Base-by-base conservation (phyloP, 2,888 invertebrate genomes). In the Limenitis camilla region DNA sequence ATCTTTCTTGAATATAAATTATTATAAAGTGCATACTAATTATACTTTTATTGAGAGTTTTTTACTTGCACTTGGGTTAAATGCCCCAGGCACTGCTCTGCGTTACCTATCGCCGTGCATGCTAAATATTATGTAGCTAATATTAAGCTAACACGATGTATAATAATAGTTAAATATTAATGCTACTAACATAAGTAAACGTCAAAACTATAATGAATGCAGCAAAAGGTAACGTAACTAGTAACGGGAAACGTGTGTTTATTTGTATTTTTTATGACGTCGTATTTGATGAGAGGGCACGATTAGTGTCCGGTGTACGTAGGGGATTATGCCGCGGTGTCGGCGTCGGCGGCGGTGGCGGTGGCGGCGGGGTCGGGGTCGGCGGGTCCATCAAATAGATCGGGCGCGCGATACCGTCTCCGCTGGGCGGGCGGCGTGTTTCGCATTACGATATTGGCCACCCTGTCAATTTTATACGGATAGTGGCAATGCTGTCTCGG, bases 381-480 rank as follows among this genome's bases (percentile, higher is more conserved):
- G 68, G 71, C 69, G 72, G 75, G 72, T 81, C 78, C 79, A 81
- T 84, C 84, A 84, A 83, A 84, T 77, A 86, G 84, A 85, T 86
- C 79, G 73, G 67, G 65, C 59, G 60, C 60, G 66, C 72, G 84
- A 85, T 84, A 84, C 63, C 68, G 70, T 68, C 75, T 76, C 76
- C 67, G 71, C 76, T 72, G 74, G 72, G 74, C 72, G 76, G 70
- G 56, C 65, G 68, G 53, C 57, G 53, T 66, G 69, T 72, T 78
- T 76, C 71, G 68, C 82, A 82, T 84, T 84, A 81, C 78, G 74
- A 72, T 83, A 84, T 84, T 86, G 81, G 73, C 59, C 58, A 67
- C 69, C 72, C 54, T 69, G 77, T 79, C 74, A 76, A 79, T 76
- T 78, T 76, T 74, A 74, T 77, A 73, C 68, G 66, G 68, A 74